A percentile compares a stretch with the other conserved stretches of the same genome.
Evolutionary conservation across 53 echinoderm and acorn worm genomes (phyloP).

Genomic region (Henricia sp.): DNA sequence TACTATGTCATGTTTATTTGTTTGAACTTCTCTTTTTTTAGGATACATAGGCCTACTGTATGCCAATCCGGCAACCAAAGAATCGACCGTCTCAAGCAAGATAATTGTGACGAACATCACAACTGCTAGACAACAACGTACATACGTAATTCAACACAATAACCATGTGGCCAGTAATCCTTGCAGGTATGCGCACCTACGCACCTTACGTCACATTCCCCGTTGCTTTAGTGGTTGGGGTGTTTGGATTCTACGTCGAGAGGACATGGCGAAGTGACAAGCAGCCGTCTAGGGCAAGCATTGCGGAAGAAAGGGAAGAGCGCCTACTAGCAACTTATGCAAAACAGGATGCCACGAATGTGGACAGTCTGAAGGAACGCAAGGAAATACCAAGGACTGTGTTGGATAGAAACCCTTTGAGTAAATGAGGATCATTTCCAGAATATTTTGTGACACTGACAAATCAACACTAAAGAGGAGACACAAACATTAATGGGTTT

Average conservation of each 20-base stretch:
- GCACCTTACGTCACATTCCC: constrained; percentile 94
- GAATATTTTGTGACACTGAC: too few relatives aligned
- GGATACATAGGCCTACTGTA: too few relatives aligned
- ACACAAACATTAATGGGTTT: too few relatives aligned
- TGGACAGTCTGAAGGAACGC: constrained; percentile 89
- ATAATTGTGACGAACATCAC: too few relatives aligned
- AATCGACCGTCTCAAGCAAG: too few relatives aligned
- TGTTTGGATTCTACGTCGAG: constrained; percentile 89
- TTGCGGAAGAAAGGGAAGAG: constrained; percentile 86
- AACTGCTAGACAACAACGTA: too few relatives aligned
- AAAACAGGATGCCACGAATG: constrained; percentile 79
- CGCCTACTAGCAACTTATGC: constrained; percentile 69
- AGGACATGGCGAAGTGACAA: constrained; percentile 71
- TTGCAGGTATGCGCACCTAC: constrained; percentile 88
- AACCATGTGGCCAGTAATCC: constrained; percentile 87
- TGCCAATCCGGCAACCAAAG: too few relatives aligned
- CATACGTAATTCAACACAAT: background rate
- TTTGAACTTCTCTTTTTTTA: too few relatives aligned
- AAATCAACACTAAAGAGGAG: too few relatives aligned
- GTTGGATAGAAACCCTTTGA: constrained; percentile 71
- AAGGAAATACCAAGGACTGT: constrained; percentile 80
- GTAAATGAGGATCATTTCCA: too few relatives aligned
- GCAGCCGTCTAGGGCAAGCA: constrained; percentile 68
- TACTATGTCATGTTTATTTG: too few relatives aligned
- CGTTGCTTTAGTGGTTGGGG: constrained; percentile 83